A percentile compares a stretch with the other conserved stretches of the same genome.
These are phyloP conservation scores for Junco hyemalis DNA, from an alignment of 2,113 vertebrate genomes.

Conservation along the genomic window DNA sequence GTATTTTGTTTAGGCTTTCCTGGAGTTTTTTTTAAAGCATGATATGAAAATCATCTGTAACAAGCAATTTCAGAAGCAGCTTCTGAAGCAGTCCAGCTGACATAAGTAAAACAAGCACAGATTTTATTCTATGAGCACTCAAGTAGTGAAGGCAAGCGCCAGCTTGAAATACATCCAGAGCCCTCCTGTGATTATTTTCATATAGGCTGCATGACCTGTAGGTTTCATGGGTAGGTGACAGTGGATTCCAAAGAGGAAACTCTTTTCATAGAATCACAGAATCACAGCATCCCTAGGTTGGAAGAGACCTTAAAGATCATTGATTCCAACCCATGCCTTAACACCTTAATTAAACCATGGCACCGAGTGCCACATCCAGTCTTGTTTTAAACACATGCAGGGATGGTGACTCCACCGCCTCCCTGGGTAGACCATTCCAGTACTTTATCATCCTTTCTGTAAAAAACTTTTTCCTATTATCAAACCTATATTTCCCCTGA, in stretches of 20 bases:
- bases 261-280: not conserved
- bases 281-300: not conserved
- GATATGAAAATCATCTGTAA: not conserved
- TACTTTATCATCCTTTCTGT: not conserved
- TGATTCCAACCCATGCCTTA: not conserved
- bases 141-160: not conserved
- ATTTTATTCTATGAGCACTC: not conserved
- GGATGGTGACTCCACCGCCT: not conserved
- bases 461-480: not conserved
- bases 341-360: not conserved
- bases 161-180: not conserved
- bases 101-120: not conserved
- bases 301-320: not conserved
- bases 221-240: not conserved
- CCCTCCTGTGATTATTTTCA: not conserved
- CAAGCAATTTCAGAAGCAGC: not conserved
- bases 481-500: not conserved
- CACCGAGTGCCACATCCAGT: not conserved
- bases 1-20: not conserved
- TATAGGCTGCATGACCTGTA: not conserved
- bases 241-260: not conserved
- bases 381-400: too few species aligned
- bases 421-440: not conserved
- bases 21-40: not conserved
- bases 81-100: not conserved